phyloP scores from a whole-genome alignment of 2,888 invertebrate genomes.

The Drosophila flavopinicola region DNA sequence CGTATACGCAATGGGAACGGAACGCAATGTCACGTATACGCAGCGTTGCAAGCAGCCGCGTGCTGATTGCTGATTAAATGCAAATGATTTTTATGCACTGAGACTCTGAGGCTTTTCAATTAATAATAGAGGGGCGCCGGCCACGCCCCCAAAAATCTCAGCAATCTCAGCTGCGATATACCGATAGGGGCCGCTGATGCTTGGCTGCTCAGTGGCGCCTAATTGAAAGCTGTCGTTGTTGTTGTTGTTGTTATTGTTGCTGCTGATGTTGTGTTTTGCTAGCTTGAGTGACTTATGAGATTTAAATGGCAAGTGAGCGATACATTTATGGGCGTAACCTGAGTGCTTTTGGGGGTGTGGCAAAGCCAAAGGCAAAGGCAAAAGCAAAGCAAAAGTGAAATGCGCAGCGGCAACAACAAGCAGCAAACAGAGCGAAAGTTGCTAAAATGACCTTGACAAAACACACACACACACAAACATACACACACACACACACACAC shows the following conservation, averaged over 20 bases:
- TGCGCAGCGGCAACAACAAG: slow-evolving; percentile 37
- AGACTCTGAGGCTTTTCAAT: background rate
- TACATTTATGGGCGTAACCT: slow-evolving; percentile 4
- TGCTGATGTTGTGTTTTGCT: slow-evolving; percentile 33
- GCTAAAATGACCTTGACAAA: slow-evolving; percentile 58
- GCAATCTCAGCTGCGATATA: slow-evolving; percentile 9
- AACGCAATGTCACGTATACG: slow-evolving; percentile 35
- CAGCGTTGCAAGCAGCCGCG: slow-evolving; percentile 20
- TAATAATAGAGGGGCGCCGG: too few relatives aligned
- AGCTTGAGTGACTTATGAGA: slow-evolving; percentile 45
- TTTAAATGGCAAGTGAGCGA: slow-evolving; percentile 38
- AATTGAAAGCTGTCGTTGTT: slow-evolving; percentile 48
- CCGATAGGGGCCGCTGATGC: too few relatives aligned
- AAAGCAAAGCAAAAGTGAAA: slow-evolving; percentile 14
- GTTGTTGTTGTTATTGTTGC: background rate
- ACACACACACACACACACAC: slow-evolving; percentile 1
- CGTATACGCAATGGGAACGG: slow-evolving; percentile 36
- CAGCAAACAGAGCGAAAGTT: slow-evolving; percentile 21
- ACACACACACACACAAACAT: slow-evolving; percentile 9
- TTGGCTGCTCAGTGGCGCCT: slow-evolving; percentile 12
- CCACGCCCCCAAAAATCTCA: too few relatives aligned
- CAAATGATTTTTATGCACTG: slow-evolving; percentile 28
- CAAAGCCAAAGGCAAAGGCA: too few relatives aligned
- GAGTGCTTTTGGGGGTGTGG: background rate
- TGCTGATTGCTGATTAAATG: slow-evolving; percentile 31